Evolutionary conservation across 2,113 vertebrate genomes (phyloP).

Genomic region (Aspidoscelis tigris): DNA sequence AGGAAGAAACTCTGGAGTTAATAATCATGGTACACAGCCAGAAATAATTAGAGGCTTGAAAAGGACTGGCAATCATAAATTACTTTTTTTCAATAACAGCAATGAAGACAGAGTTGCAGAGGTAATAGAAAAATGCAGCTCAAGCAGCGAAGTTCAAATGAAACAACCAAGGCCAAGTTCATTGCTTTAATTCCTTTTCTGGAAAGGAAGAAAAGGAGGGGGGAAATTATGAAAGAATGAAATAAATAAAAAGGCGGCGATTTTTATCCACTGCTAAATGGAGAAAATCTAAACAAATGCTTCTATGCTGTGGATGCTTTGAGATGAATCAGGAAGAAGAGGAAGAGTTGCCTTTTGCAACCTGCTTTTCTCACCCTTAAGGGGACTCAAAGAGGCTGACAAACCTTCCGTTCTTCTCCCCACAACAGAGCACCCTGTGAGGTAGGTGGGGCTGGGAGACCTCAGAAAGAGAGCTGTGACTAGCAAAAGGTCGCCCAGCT

Average conservation of each 20-base stretch:
- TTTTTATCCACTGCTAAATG: constrained; percentile 46
- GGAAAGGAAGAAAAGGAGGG: constrained; percentile 25
- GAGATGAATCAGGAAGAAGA: not conserved
- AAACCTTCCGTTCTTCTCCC: too few species aligned
- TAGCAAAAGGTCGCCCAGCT: too few species aligned
- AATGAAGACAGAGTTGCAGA: constrained; percentile 65
- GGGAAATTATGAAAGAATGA: not conserved
- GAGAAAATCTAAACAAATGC: constrained; percentile 28
- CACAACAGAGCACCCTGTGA: too few species aligned
- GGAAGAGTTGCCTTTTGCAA: too few species aligned
- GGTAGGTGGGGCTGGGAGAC: too few species aligned
- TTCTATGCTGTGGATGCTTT: not conserved
- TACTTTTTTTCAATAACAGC: constrained; percentile 70
- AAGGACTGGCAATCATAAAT: constrained; percentile 70
- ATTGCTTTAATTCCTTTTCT: constrained; percentile 65
- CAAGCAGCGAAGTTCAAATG: constrained; percentile 72
- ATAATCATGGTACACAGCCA: constrained; percentile 68
- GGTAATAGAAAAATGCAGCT: constrained; percentile 69
- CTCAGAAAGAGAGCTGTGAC: too few species aligned
- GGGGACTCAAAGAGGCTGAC: too few species aligned
- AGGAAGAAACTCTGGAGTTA: constrained; percentile 58
- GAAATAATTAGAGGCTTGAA: constrained; percentile 73
- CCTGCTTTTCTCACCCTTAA: too few species aligned
- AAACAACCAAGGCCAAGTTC: constrained; percentile 69
- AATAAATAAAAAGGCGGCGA: constrained; percentile 37